Evolutionary conservation across 2,113 vertebrate genomes (phyloP).

Genomic region (Bettongia penicillata): DNA sequence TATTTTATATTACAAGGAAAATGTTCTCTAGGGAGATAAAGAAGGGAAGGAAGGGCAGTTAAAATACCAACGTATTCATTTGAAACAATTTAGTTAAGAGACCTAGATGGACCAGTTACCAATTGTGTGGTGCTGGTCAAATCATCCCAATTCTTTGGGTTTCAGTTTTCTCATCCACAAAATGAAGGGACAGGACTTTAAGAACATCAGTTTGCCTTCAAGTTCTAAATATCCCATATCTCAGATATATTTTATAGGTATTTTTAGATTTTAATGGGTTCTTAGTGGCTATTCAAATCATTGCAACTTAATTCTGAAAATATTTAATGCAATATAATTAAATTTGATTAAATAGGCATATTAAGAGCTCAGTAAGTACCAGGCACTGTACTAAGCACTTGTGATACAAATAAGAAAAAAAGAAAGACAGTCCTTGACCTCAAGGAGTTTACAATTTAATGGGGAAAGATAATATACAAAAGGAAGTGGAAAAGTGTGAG

Average conservation of each 20-base stretch:
- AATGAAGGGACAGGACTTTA: background rate
- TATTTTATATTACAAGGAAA: background rate
- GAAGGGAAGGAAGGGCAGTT: background rate
- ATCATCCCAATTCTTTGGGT: background rate
- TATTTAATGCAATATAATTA: background rate
- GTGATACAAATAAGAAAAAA: background rate
- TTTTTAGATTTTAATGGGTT: background rate
- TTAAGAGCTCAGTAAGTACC: background rate
- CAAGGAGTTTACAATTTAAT: background rate
- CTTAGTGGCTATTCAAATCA: background rate
- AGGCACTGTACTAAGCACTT: background rate
- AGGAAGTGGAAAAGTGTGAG: background rate
- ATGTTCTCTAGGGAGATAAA: background rate
- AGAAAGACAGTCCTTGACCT: background rate
- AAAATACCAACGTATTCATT: background rate
- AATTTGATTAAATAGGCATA: background rate
- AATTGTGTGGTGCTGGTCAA: background rate
- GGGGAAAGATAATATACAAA: background rate
- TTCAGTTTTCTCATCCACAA: background rate
- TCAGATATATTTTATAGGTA: background rate
- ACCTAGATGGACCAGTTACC: background rate
- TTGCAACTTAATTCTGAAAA: background rate
- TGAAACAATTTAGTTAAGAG: background rate
- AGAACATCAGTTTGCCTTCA: background rate
- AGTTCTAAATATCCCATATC: background rate